phyloP scores from a whole-genome alignment of 2,113 vertebrate species.

The Aleadryas rufinucha region DNA sequence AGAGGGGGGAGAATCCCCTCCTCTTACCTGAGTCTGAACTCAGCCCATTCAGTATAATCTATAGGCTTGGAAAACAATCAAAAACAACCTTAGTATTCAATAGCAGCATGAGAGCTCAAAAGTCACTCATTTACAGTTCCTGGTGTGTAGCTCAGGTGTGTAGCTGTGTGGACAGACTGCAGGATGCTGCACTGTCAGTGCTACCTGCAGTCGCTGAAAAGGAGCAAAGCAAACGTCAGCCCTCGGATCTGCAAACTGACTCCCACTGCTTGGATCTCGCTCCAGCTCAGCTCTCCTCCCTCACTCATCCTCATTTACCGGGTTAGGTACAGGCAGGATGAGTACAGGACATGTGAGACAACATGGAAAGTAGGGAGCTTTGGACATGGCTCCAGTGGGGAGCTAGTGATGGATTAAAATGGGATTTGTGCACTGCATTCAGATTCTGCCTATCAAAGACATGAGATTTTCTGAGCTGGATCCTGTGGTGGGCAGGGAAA shows the following conservation, averaged over 20 bases:
- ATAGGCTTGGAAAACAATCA: not conserved
- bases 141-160: not conserved
- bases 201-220: not conserved
- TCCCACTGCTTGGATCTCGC: not conserved
- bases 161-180: not conserved
- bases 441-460: not conserved
- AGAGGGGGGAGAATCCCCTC: not conserved
- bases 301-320: not conserved
- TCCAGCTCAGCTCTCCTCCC: not conserved
- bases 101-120: not conserved
- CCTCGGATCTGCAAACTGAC: not conserved
- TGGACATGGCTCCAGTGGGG: not conserved
- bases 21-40: not conserved
- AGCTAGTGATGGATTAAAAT: not conserved
- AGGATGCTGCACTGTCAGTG: fast-evolving
- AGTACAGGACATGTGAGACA: not conserved
- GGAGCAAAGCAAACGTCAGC: not conserved
- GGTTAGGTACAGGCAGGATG: not conserved
- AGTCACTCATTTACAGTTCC: fast-evolving
- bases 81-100: not conserved
- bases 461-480: not conserved
- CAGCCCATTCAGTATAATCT: not conserved
- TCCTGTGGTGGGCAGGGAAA: not conserved
- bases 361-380: not conserved
- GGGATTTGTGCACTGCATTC: not conserved